Evolutionary conservation across 2,797 vertebrate species (phyloP), one percentile per base, ranked within the genome.

Genomic region (Percopsis omiscomaycus): DNA sequence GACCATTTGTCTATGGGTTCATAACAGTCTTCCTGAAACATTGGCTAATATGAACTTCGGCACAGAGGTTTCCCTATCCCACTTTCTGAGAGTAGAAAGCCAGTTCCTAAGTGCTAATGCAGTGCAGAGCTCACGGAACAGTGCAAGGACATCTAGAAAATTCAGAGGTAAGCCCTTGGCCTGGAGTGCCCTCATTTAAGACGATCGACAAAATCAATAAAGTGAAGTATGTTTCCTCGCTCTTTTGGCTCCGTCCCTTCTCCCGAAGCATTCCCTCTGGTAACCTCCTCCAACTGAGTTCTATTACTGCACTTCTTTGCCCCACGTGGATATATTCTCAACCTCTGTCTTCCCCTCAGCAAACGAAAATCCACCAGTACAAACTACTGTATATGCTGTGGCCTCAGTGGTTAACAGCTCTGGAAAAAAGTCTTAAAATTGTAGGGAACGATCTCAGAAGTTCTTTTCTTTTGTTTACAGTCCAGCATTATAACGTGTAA

Each of bases 141-240:
- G 76, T 65, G 15, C 58, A 16, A 77, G 74, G 75, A 47, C 72
- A 15, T 65, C 68, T 67, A 77, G 78, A 84, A 81, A 82, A 78
- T 81, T 76, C 83, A 82, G 89, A 87, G 89, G 87, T 91, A 86
- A 91, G 89, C 89, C 87, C 87, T 89, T 90, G 89, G 86, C 90
- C 86, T 86, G 78, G 79, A 89, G 86, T 90, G 87, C 85, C 90
- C 91, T 93, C 90, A 92, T 93, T 93, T 92, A 92, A 92, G 89
- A 82, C 89, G 74, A 91, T 91, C 89, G 88, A 92, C 90, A 91
- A 92, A 92, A 92, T 93, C 92, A 92, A 93, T 92, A 90, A 89
- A 86, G 90, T 90, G 89, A 92, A 92, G 89, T 88, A 92, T 92
- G 89, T 88, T 92, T 88, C 85, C 75, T 82, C 57, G 69, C 84